phyloP scores from a whole-genome alignment of 2,888 invertebrate genomes.

The Drosophila kambysellisi region DNA sequence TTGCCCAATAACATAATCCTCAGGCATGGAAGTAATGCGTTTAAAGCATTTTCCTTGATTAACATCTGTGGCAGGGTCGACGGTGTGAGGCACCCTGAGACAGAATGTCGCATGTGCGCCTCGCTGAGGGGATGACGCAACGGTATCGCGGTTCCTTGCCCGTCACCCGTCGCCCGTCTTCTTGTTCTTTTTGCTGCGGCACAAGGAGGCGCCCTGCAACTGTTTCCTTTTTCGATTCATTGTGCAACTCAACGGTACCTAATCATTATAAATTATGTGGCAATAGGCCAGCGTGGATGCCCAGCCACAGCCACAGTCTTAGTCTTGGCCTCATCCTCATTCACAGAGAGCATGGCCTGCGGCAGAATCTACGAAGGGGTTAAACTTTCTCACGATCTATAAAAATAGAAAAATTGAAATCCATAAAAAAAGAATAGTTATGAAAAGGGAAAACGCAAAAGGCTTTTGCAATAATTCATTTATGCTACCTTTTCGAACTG shows the following conservation, averaged over 20 bases:
- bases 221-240: slow-evolving; percentile 61
- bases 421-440: slow-evolving; percentile 48
- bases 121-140: slow-evolving; percentile 76
- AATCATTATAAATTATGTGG: slow-evolving; percentile 82
- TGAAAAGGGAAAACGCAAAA: slow-evolving; percentile 55
- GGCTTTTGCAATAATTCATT: slow-evolving; percentile 60
- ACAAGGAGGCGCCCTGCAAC: slow-evolving; percentile 65
- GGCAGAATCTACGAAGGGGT: slow-evolving; percentile 61
- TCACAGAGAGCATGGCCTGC: slow-evolving; percentile 5
- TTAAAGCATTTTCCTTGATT: slow-evolving; percentile 20
- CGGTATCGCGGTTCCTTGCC: slow-evolving; percentile 46
- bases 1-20: slow-evolving; percentile 33
- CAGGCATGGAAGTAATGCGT: slow-evolving; percentile 23
- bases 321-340: slow-evolving; percentile 5
- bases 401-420: slow-evolving; percentile 63
- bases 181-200: slow-evolving; percentile 71
- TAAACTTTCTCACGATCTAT: slow-evolving; percentile 79
- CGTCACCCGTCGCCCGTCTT: slow-evolving; percentile 7
- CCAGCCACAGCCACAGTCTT: slow-evolving; percentile 28
- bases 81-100: slow-evolving; percentile 46
- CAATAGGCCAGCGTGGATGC: slow-evolving; percentile 48
- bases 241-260: slow-evolving; percentile 56
- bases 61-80: slow-evolving; percentile 1
- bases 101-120: slow-evolving; percentile 34
- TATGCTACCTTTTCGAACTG: slow-evolving; percentile 23